These are phyloP conservation scores for Corythornis madagascariensis DNA, from an alignment of 2,113 vertebrate genomes.

Conservation along the genomic window DNA sequence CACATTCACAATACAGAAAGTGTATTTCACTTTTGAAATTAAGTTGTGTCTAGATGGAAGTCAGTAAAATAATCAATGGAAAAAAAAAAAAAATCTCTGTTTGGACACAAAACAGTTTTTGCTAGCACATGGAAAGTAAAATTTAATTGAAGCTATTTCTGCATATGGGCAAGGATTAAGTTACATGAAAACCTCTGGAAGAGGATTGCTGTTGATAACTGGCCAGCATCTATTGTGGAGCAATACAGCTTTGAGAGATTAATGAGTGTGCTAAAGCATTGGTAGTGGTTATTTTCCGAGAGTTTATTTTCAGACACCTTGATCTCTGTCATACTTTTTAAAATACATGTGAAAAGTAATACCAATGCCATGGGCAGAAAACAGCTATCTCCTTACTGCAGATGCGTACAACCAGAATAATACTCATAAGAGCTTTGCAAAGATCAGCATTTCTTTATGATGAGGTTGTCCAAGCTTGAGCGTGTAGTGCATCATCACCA, in stretches of 20 bases:
- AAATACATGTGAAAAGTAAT: not conserved
- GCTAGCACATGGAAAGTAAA: not conserved
- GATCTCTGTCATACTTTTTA: not conserved
- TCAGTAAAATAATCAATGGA: not conserved
- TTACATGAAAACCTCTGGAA: not conserved
- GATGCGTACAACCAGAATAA: not conserved
- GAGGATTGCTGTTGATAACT: not conserved
- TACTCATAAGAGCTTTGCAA: not conserved
- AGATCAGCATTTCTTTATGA: constrained; percentile 1
- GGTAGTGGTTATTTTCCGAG: not conserved
- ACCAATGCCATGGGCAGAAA: not conserved
- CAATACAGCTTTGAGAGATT: not conserved
- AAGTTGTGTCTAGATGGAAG: not conserved
- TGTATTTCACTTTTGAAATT: not conserved
- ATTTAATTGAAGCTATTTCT: not conserved
- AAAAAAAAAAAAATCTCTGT: not conserved
- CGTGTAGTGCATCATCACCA: not conserved
- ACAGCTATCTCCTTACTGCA: constrained; percentile 20
- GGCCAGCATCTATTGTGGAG: not conserved
- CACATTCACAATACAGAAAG: not conserved
- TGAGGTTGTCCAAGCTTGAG: not conserved
- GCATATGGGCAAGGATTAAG: not conserved
- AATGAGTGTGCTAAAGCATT: not conserved
- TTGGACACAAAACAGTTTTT: not conserved
- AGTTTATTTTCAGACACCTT: constrained; percentile 31